Evolutionary conservation across 2,797 vertebrate species (phyloP), one percentile per base, ranked within the genome.

Genomic region (Glyptemys insculpta): DNA sequence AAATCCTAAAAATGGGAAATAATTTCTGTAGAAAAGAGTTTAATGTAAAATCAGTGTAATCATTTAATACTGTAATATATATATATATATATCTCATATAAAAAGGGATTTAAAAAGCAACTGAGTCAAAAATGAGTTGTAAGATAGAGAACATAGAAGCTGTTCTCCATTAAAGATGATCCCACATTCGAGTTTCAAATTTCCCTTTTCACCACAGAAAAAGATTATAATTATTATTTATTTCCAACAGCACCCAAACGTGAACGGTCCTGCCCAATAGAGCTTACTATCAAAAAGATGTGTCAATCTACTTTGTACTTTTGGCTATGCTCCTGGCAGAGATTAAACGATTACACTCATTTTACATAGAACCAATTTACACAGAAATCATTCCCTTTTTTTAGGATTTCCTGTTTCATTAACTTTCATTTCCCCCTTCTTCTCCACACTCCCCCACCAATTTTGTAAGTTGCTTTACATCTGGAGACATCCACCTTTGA

Each of bases 321-420:
- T 91, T 92, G 0, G 0, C 8, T 47, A 62, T 59, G 79, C 7
- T 78, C 47, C 29, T 87, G 88, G 41, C 52, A 88, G 81, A 44
- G 54, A 74, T 84, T 74, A 95, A 92, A 93, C 14, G 4, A 86
- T 1, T 8, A 2, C 80, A 85, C 8, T 68, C 41, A 65, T 86
- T 94, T 97, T 93, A 94, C 94, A 92, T 56, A n/a, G 8, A 92
- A 83, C 34, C 92, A 83, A 91, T 29, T 47, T 3, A n/a, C 53
- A 74, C 23, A 74, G 37, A n/a, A 68, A 12, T 18, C 31, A 44
- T 87, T 27, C 65, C 56, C 34, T 52, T 37, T 41, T 94, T 12
- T 82, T 52, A 5, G 1, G 1, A 56, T 92, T 79, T 89, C 74
- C 57, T 65, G 14, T n/a, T 93, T 92, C 52, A 15, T 57, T 88